A percentile compares a stretch with the other conserved stretches of the same genome.
Evolutionary conservation across 2,888 invertebrate species (phyloP).

Genomic region (Watsonalla binaria): DNA sequence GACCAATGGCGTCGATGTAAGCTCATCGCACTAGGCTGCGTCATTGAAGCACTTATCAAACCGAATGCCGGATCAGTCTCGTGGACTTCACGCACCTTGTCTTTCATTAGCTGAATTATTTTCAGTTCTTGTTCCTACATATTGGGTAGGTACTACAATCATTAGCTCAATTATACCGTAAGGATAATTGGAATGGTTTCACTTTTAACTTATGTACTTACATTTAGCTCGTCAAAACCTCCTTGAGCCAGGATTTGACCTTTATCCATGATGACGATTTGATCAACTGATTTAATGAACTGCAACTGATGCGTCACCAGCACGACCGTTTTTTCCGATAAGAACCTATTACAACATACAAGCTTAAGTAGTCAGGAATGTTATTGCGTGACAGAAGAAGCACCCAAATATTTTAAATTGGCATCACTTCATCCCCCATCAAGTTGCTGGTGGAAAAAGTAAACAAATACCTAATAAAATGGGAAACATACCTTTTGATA

Average conservation of each 20-base stretch:
- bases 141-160: background rate
- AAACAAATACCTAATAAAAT: no score
- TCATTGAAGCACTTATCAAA: constrained; percentile 28
- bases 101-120: constrained; percentile 59
- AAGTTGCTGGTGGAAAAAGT: no score
- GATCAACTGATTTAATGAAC: constrained; percentile 83
- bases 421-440: no score
- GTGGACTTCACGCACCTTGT: constrained; percentile 50
- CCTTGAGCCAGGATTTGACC: constrained; percentile 57
- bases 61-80: constrained; percentile 38
- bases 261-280: constrained; percentile 67
- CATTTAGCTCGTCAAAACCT: constrained; percentile 53
- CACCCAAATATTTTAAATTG: no score
- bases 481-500: constrained; percentile 60
- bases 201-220: constrained; percentile 24
- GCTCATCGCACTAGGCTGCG: constrained; percentile 48
- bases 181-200: no score
- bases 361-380: background rate
- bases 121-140: constrained; percentile 49
- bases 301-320: constrained; percentile 92
- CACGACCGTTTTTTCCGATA: constrained; percentile 84
- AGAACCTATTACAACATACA: constrained; percentile 39
- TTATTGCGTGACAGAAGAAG: background rate
- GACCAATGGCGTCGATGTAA: constrained; percentile 48
- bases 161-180: background rate